phyloP scores from a whole-genome alignment of 1,140 invertebrate genomes.

The Zaprionus gabonicus region DNA sequence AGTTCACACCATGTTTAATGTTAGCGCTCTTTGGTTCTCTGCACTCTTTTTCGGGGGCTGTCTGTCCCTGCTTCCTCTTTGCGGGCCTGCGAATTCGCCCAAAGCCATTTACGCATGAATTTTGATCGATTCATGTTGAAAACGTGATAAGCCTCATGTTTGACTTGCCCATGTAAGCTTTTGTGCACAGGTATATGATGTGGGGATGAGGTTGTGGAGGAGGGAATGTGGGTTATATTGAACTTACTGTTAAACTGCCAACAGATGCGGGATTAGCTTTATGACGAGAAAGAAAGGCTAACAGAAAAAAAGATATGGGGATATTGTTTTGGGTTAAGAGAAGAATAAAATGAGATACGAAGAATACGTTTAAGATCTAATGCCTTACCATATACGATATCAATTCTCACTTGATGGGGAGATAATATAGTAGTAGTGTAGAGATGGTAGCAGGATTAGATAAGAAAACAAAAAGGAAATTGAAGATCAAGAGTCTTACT shows the following conservation, averaged over 20 bases:
- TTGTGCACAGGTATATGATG: conserved; percentile 23
- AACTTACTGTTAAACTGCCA: not conserved
- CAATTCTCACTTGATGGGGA: too few species aligned
- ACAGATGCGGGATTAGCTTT: not conserved
- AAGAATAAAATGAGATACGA: not conserved
- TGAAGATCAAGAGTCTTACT: too few species aligned
- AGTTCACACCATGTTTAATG: conserved; percentile 38
- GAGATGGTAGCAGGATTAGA: too few species aligned
- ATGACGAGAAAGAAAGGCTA: not conserved
- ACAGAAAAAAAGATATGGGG: not conserved
- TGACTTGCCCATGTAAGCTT: conserved; percentile 49
- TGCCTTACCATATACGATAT: too few species aligned
- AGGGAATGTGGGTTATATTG: not conserved
- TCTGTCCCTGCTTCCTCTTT: conserved; percentile 10
- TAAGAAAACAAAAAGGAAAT: too few species aligned
- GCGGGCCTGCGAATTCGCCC: conserved; percentile 12
- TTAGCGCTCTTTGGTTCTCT: conserved; percentile 7
- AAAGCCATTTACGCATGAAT: conserved; percentile 56
- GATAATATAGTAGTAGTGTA: too few species aligned
- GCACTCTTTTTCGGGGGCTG: conserved; percentile 1
- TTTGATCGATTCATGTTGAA: conserved; percentile 63
- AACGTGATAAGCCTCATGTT: conserved; percentile 64
- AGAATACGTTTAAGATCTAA: too few species aligned
- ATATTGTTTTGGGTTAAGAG: not conserved
- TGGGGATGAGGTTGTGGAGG: not conserved